These are phyloP conservation scores for Neogobius melanostomus DNA, from an alignment of 2,113 vertebrate species.

Conservation along the genomic window DNA sequence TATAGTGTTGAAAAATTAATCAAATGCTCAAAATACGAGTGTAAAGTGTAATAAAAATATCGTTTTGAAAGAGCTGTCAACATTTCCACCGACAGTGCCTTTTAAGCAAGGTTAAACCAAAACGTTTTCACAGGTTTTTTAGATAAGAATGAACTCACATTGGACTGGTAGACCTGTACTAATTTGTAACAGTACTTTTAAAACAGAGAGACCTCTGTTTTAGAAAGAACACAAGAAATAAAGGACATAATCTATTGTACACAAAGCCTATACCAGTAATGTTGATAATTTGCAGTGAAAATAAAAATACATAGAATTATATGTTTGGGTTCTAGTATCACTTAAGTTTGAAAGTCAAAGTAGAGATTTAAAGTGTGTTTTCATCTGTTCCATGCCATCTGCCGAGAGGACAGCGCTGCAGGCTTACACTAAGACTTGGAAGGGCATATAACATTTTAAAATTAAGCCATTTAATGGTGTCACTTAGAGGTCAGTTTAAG, in stretches of 20 bases:
- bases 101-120: not conserved
- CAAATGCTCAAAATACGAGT: not conserved
- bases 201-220: no score
- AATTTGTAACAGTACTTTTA: no score
- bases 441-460: not conserved
- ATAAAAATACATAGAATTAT: no score
- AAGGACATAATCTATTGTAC: no score
- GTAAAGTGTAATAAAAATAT: not conserved
- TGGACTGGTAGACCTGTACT: no score
- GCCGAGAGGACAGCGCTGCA: not conserved
- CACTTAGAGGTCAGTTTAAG: not conserved
- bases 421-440: not conserved
- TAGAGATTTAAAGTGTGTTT: not conserved
- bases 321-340: no score
- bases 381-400: conserved; percentile 2
- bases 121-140: not conserved
- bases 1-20: conserved; percentile 8
- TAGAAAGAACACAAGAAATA: no score
- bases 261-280: no score
- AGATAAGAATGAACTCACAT: not conserved
- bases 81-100: not conserved
- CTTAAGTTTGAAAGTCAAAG: conserved; percentile 1
- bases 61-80: not conserved
- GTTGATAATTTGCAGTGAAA: no score
- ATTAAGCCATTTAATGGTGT: not conserved